These are phyloP conservation scores for Diplogasteroides magnus DNA, from an alignment of 1,140 invertebrate genomes.

Conservation along the genomic window DNA sequence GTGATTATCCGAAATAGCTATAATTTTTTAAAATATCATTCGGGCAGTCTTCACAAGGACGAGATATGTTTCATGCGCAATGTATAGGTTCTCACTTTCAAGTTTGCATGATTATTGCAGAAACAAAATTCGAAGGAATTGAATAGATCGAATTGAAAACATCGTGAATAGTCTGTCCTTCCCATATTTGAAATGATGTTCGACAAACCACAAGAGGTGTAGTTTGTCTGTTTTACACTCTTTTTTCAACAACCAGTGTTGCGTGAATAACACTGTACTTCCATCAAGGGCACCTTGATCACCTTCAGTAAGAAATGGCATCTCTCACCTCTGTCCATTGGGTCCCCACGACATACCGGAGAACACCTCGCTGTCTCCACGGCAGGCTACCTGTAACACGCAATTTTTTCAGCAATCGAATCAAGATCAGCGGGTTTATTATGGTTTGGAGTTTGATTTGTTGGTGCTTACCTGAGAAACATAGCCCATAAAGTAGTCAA, in stretches of 20 bases:
- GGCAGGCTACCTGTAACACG: slow-evolving; percentile 35
- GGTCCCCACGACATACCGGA: slow-evolving; percentile 51
- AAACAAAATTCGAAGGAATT: slow-evolving; percentile 15
- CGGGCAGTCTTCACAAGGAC: no score
- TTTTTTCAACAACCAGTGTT: slow-evolving; percentile 12
- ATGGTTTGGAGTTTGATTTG: slow-evolving; percentile 12
- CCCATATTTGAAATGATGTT: neutral
- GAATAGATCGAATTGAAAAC: neutral
- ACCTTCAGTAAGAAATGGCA: slow-evolving; percentile 17
- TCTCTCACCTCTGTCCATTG: slow-evolving; percentile 48
- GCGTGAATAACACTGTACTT: no score
- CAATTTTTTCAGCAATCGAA: neutral
- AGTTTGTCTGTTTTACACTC: neutral
- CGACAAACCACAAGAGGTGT: neutral
- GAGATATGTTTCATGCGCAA: no score
- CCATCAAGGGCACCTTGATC: no score
- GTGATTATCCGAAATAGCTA: no score
- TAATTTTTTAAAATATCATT: no score
- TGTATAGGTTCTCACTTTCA: no score
- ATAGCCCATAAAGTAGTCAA: no score
- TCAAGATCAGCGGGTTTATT: no score
- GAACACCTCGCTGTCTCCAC: slow-evolving; percentile 43
- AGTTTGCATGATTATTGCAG: no score
- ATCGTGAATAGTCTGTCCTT: neutral
- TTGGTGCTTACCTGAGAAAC: slow-evolving; percentile 14